A percentile compares a stretch with the other conserved stretches of the same genome.
Evolutionary conservation across 2,797 vertebrate species (phyloP).

Genomic region (Poeciliopsis infans): DNA sequence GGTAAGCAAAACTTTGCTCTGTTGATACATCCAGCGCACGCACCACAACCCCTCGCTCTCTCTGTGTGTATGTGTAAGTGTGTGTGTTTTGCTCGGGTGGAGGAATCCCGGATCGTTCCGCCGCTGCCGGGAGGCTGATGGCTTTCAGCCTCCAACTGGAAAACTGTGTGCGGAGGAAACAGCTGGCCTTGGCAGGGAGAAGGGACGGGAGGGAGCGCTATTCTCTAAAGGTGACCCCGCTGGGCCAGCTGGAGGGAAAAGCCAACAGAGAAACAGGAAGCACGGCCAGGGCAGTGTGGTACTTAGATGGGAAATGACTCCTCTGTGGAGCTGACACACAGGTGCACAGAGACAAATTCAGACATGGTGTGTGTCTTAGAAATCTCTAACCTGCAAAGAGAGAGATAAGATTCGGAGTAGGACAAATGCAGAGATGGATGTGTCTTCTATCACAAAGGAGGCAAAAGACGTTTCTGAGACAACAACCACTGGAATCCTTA

Average conservation of each 20-base stretch:
- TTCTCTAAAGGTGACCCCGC: constrained; percentile 63
- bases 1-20: constrained; percentile 63
- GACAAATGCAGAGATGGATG: not conserved
- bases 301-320: constrained; percentile 51
- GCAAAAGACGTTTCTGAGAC: not conserved
- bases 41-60: constrained; percentile 26
- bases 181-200: constrained; percentile 62
- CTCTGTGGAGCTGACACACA: constrained; percentile 51
- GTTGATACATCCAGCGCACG: constrained; percentile 51
- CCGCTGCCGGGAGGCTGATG: constrained; percentile 49
- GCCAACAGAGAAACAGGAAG: constrained; percentile 74
- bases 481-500: not conserved
- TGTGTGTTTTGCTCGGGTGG: constrained; percentile 36
- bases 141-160: constrained; percentile 65
- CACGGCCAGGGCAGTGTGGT: constrained; percentile 24
- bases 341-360: constrained; percentile 43
- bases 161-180: constrained; percentile 72
- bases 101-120: constrained; percentile 43
- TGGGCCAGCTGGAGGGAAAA: constrained; percentile 58
- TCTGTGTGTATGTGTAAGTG: constrained; percentile 17
- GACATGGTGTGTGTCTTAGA: not conserved
- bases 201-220: constrained; percentile 17
- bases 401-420: not conserved
- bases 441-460: not conserved
- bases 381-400: not conserved